Percentiles rank a stretch among this genome's conserved stretches.
Conservation (phyloP, 2,797 vertebrate species). For the Hoplostethus mediterraneus region DNA sequence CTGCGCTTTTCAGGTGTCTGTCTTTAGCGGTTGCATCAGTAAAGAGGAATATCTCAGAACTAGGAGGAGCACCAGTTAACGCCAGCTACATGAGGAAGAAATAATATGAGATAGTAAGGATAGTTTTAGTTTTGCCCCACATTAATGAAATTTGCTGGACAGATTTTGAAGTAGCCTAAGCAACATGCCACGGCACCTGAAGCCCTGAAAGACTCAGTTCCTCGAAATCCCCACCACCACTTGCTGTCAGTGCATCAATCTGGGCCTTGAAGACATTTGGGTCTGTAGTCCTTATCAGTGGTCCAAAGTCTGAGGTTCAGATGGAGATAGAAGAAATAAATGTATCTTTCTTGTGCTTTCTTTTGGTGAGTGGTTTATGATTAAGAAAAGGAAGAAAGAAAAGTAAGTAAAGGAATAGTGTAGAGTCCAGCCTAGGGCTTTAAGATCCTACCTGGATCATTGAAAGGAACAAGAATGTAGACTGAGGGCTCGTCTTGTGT, state of each 20-base stretch:
- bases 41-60: constrained; percentile 81
- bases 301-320: constrained; percentile 61
- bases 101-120: background rate
- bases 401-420: too few species aligned
- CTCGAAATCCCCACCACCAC: constrained; percentile 45
- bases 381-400: too few species aligned
- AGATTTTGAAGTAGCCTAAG: background rate
- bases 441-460: constrained; percentile 63
- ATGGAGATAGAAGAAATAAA: background rate
- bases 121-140: background rate
- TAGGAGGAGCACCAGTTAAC: constrained; percentile 55
- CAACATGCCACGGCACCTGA: constrained; percentile 52
- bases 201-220: constrained; percentile 73
- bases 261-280: constrained; percentile 30
- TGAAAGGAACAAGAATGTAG: constrained; percentile 73
- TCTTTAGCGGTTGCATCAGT: constrained; percentile 78
- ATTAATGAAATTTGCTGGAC: background rate
- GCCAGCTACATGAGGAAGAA: constrained; percentile 62
- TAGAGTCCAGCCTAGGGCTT: background rate
- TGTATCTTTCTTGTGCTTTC: background rate
- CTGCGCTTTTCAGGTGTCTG: constrained; percentile 48
- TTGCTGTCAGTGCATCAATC: constrained; percentile 35
- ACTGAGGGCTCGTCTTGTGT: constrained; percentile 52
- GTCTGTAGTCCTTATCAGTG: constrained; percentile 61
- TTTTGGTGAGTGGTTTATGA: background rate